phyloP scores from a whole-genome alignment of 2,888 invertebrate species.

The Drosophila mayaguana region DNA sequence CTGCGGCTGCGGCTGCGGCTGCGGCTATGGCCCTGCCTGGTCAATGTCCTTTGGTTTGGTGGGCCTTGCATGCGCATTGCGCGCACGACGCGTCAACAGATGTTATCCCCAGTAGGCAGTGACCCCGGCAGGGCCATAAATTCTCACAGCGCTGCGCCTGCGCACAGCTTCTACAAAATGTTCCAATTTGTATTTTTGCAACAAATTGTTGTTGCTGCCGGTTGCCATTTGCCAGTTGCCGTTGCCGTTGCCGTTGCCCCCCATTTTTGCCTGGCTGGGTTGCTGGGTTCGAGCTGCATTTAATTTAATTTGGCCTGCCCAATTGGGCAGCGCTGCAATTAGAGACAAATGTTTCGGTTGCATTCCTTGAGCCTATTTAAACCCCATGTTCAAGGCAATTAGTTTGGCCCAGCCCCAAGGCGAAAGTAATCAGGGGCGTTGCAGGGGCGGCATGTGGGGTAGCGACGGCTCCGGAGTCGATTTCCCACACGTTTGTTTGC shows the following conservation, averaged over 20 bases:
- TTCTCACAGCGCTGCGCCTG: conserved; percentile 70
- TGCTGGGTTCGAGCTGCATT: conserved; percentile 66
- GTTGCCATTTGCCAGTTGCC: conserved; percentile 23
- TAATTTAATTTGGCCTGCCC: conserved; percentile 79
- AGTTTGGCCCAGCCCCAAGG: conserved; percentile 61
- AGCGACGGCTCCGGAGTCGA: conserved; percentile 28
- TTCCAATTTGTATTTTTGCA: conserved; percentile 82
- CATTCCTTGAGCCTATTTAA: conserved; percentile 76
- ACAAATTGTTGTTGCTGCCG: conserved; percentile 69
- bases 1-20: conserved; percentile 20
- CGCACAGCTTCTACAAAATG: conserved; percentile 68
- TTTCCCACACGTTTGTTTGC: conserved; percentile 79
- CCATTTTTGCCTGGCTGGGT: conserved; percentile 17
- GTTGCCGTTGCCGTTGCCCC: conserved; percentile 32
- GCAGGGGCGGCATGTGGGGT: neutral
- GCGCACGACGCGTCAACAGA: conserved; percentile 81
- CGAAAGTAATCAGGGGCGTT: conserved; percentile 66
- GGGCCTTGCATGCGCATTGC: conserved; percentile 73
- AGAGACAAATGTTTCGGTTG: conserved; percentile 79
- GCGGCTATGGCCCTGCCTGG: conserved; percentile 52
- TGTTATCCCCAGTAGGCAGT: conserved; percentile 75
- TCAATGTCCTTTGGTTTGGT: conserved; percentile 67
- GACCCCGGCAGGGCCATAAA: conserved; percentile 80
- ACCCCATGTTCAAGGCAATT: conserved; percentile 74
- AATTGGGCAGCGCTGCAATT: conserved; percentile 80